These are phyloP conservation scores for Cydia amplana DNA, from an alignment of 1,140 invertebrate genomes.

Conservation along the genomic window DNA sequence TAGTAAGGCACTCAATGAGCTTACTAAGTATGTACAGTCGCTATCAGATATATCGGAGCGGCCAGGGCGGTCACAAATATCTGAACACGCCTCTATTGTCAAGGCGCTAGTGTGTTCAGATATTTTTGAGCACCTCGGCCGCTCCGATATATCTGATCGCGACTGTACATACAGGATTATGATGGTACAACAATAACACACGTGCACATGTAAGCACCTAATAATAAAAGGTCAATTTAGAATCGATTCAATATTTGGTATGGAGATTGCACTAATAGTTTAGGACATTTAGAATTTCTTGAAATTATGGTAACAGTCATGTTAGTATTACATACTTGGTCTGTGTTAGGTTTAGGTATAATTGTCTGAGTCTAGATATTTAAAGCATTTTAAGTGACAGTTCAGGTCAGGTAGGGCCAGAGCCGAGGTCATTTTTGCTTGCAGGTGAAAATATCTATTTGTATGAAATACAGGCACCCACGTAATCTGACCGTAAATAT, in stretches of 20 bases:
- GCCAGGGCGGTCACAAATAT: no score
- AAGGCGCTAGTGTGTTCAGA: no score
- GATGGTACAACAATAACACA: background rate
- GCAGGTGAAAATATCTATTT: no score
- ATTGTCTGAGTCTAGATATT: background rate
- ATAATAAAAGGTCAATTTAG: background rate
- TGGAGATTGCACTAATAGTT: conserved; percentile 2
- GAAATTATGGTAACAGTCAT: background rate
- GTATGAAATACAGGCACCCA: background rate
- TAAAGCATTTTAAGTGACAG: background rate
- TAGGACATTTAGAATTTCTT: background rate
- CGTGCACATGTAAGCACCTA: background rate
- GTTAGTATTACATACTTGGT: background rate
- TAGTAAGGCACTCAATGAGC: background rate
- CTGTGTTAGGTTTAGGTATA: background rate
- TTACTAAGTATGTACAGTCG: background rate
- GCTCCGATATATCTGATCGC: no score
- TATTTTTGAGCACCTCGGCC: no score
- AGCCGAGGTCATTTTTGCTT: no score
- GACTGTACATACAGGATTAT: no score
- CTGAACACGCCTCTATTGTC: no score
- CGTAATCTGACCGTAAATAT: background rate
- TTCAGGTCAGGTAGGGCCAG: background rate
- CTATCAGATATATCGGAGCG: no score
- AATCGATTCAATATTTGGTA: background rate